A percentile compares a stretch with the other conserved stretches of the same genome.
Conservation (phyloP, 2,888 invertebrate genomes). For the Cosmopolites sordidus region DNA sequence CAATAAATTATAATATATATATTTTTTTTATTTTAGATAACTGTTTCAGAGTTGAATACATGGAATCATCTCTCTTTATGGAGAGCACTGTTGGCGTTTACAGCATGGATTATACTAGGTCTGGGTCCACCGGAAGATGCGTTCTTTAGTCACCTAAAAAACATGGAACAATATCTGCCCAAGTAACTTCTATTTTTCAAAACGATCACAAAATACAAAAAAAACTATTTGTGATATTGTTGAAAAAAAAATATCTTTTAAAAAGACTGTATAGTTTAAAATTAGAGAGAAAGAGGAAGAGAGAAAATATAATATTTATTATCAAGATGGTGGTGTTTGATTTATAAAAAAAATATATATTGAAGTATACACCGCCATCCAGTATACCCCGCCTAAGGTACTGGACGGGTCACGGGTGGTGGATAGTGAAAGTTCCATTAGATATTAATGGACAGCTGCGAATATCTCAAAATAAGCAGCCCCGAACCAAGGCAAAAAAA, state of each 20-base stretch:
- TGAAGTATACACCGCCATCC: too few species aligned
- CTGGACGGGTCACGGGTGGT: too few species aligned
- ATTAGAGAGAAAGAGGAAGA: background rate
- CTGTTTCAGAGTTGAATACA: conserved; percentile 49
- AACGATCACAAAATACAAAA: conserved; percentile 7
- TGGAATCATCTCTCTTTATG: conserved; percentile 62
- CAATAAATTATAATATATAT: too few species aligned
- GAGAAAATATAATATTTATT: background rate
- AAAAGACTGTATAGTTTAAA: conserved; percentile 12
- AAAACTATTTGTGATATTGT: conserved; percentile 17
- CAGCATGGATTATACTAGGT: conserved; percentile 56
- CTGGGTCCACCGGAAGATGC: conserved; percentile 53
- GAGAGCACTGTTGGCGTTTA: conserved; percentile 56
- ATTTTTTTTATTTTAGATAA: conserved; percentile 14
- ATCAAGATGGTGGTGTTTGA: background rate
- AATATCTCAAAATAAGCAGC: too few species aligned
- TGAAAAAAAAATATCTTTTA: conserved; percentile 9
- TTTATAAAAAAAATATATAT: too few species aligned
- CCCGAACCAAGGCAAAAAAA: too few species aligned
- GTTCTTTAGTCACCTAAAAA: conserved; percentile 51
- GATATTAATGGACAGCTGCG: too few species aligned
- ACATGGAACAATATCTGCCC: conserved; percentile 41
- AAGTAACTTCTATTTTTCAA: conserved; percentile 27
- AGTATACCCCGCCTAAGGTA: too few species aligned
- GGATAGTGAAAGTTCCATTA: too few species aligned